Evolutionary conservation across 2,888 invertebrate species (phyloP).

Genomic region (Blastobasis lacticolella): DNA sequence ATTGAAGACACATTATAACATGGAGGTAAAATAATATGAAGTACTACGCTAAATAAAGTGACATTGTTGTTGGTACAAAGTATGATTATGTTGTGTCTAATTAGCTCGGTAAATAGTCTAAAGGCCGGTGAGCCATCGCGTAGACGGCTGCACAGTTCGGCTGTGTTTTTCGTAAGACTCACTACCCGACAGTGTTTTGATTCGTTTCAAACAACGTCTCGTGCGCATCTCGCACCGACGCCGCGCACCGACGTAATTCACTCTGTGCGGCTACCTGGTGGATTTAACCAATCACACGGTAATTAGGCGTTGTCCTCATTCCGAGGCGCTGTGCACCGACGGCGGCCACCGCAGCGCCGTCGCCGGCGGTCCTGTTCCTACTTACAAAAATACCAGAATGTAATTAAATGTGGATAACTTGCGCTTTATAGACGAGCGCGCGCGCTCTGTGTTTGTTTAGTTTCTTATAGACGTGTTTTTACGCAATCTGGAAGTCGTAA

Average conservation of each 20-base stretch:
- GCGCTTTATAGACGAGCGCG: slow-evolving; percentile 71
- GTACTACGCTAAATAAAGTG: slow-evolving; percentile 23
- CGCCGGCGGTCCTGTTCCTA: slow-evolving; percentile 64
- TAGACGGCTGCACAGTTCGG: slow-evolving; percentile 23
- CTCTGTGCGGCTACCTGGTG: slow-evolving; percentile 3
- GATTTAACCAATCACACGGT: slow-evolving; percentile 13
- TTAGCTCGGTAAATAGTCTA: no score
- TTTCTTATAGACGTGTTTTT: slow-evolving; percentile 71
- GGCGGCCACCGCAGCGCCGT: slow-evolving; percentile 52
- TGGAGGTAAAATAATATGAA: neutral
- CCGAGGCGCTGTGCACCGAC: slow-evolving; percentile 10
- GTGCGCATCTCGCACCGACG: neutral
- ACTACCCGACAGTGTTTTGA: slow-evolving; percentile 38
- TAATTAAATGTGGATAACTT: slow-evolving; percentile 73
- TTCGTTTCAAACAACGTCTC: slow-evolving; percentile 32
- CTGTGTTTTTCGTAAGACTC: slow-evolving; percentile 35
- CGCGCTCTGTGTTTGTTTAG: slow-evolving; percentile 67
- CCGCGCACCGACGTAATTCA: no score
- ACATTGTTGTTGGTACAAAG: slow-evolving; percentile 11
- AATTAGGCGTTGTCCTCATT: neutral
- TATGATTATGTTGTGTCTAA: no score
- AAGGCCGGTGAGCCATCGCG: slow-evolving; percentile 15
- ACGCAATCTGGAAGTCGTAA: slow-evolving; percentile 75
- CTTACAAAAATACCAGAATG: slow-evolving; percentile 73
- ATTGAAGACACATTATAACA: neutral